These are phyloP conservation scores for Oophaga pumilio DNA, from an alignment of 2,113 vertebrate genomes.

Conservation along the genomic window DNA sequence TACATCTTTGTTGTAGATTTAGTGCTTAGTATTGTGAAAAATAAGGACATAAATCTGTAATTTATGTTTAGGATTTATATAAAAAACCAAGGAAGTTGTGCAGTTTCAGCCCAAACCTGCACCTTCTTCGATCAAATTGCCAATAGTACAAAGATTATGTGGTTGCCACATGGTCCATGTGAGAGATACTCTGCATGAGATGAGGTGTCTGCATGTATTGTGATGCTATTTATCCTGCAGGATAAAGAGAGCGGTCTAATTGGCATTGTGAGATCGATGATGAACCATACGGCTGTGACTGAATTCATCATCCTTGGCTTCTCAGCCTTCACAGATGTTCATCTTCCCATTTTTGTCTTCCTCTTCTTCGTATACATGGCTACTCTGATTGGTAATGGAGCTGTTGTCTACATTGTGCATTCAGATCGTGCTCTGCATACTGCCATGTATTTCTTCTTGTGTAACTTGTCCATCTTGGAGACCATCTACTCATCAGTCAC, in stretches of 20 bases:
- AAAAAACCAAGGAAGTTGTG: too few relatives aligned
- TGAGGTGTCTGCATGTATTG: too few relatives aligned
- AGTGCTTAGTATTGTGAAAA: too few relatives aligned
- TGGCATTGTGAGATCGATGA: too few relatives aligned
- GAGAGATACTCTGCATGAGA: too few relatives aligned
- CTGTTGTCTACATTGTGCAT: neutral
- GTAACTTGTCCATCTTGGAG: constrained; percentile 31
- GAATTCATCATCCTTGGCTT: constrained; percentile 43
- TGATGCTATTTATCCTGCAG: neutral
- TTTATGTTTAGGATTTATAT: too few relatives aligned
- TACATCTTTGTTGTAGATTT: too few relatives aligned
- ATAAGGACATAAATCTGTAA: too few relatives aligned
- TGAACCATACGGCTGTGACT: neutral
- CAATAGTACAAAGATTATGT: too few relatives aligned
- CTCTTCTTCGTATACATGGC: constrained; percentile 7
- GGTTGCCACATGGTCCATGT: too few relatives aligned
- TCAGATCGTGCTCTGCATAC: neutral
- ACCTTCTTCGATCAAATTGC: too few relatives aligned
- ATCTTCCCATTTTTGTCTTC: neutral
- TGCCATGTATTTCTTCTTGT: constrained; percentile 41
- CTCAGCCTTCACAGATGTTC: constrained; percentile 18
- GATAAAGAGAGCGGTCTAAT: neutral
- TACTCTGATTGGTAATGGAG: constrained; percentile 11
- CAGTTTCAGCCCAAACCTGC: too few relatives aligned
- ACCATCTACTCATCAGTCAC: constrained; percentile 21